phyloP scores from a whole-genome alignment of 2,113 vertebrate genomes.

The Coptodon bakossiorum region DNA sequence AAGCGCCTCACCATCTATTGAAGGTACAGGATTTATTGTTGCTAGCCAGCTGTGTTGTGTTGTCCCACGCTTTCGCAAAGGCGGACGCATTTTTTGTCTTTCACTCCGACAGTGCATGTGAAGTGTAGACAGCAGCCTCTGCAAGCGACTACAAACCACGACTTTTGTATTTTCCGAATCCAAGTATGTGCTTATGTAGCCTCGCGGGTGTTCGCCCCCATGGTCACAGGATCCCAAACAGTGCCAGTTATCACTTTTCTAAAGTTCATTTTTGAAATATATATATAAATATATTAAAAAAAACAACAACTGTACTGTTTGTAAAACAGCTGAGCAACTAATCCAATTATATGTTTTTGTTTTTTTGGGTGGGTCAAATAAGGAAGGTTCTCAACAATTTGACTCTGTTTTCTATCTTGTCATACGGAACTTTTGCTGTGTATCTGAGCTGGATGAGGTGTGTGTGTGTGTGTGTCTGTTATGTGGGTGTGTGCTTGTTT shows the following conservation, averaged over 20 bases:
- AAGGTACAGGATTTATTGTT: constrained; percentile 51
- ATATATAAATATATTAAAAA: not conserved
- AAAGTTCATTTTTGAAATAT: constrained; percentile 19
- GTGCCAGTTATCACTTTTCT: constrained; percentile 60
- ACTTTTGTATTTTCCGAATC: constrained; percentile 21
- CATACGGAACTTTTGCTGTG: constrained; percentile 31
- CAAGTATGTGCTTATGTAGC: constrained; percentile 22
- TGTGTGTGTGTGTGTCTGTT: not conserved
- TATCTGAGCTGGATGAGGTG: not conserved
- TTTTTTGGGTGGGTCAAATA: not conserved
- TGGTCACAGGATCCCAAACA: constrained; percentile 40
- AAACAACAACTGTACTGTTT: constrained; percentile 24
- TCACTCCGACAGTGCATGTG: constrained; percentile 32
- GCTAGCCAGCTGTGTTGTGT: constrained; percentile 12
- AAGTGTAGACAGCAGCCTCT: not conserved
- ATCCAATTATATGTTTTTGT: constrained; percentile 9
- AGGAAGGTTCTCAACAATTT: constrained; percentile 10
- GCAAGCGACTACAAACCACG: not conserved
- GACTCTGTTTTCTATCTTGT: constrained; percentile 50
- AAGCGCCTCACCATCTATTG: constrained; percentile 20
- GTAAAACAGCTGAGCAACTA: constrained; percentile 19
- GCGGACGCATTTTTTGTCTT: not conserved
- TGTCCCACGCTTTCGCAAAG: not conserved
- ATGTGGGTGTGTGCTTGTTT: not conserved
- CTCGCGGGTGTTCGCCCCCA: not conserved